Evolutionary conservation across 2,113 vertebrate species (phyloP), one percentile per base, ranked within the genome.

Genomic region (Odobenus rosmarus): DNA sequence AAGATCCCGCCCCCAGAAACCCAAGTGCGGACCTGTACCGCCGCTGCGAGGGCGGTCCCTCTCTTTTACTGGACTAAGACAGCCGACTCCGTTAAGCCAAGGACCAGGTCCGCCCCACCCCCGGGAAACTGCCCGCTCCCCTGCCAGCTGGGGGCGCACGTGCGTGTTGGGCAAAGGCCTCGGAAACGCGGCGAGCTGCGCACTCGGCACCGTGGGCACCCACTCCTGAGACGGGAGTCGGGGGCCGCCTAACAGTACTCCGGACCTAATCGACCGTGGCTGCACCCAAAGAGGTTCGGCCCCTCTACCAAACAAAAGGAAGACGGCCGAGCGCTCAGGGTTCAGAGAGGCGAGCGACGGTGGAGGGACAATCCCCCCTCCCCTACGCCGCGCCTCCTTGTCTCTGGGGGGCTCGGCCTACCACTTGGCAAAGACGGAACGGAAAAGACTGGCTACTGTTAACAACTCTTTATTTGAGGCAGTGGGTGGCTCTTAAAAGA

Each of bases 401-500:
- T 11, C 9, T 4, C 0, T 33, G 3, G 55, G 55, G 3, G 49
- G 2, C 0, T 31, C 28, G 4, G 11, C 28, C 0, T 3, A 0
- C 62, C 0, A 24, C 15, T 0, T 0, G 0, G n/a, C 21, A 5
- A 6, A 16, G 0, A 10, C 3, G 19, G 11, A 12, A 0, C 0
- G 0, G 4, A 28, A 0, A 1, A 36, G 0, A 0, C 2, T 0
- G 0, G 0, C 0, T n/a, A 1, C 0, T 36, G 86, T 1, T 1
- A 71, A 26, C 87, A 98, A 88, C 98, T 0, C 95, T 64, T 74
- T 69, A 53, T 1, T 0, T 88, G 97, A 98, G 3, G 28, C 0
- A 1, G 1, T 96, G 12, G 97, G 98, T 98, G 98, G 98, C 98
- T 99, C 98, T 99, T 96, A 99, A 98, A 99, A 99, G 98, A 98